Evolutionary conservation across 2,888 invertebrate genomes (phyloP).

Genomic region (Orthonevra nobilis): DNA sequence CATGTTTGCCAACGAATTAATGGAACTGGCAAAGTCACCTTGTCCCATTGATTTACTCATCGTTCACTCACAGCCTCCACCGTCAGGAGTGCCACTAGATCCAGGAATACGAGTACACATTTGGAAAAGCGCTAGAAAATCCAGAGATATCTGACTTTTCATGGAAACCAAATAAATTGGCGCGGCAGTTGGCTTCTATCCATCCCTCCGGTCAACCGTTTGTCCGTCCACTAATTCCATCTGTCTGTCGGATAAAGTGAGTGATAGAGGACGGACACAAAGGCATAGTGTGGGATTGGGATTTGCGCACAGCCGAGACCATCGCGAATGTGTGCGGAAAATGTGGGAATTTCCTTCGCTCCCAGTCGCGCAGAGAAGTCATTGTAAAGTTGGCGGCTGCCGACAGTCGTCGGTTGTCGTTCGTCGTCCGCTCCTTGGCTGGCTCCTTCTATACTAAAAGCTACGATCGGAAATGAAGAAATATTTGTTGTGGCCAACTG

Average conservation of each 20-base stretch:
- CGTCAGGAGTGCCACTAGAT: constrained; percentile 19
- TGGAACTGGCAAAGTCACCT: constrained; percentile 56
- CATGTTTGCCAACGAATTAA: too few relatives aligned
- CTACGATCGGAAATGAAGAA: constrained; percentile 62
- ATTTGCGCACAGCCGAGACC: constrained; percentile 48
- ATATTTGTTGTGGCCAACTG: constrained; percentile 64
- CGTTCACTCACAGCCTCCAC: constrained; percentile 37
- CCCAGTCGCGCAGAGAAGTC: constrained; percentile 31
- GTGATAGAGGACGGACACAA: constrained; percentile 48
- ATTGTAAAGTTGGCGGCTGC: neutral
- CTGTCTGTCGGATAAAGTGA: constrained; percentile 38
- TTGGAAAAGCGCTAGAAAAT: constrained; percentile 51
- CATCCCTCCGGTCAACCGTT: too few relatives aligned
- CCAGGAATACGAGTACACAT: constrained; percentile 1
- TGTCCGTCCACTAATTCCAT: constrained; percentile 55
- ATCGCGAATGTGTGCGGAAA: constrained; percentile 53
- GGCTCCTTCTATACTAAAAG: too few relatives aligned
- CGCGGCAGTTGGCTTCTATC: constrained; percentile 65
- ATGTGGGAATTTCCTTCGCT: constrained; percentile 66
- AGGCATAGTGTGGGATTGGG: constrained; percentile 48
- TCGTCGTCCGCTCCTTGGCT: constrained; percentile 38
- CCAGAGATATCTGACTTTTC: constrained; percentile 34
- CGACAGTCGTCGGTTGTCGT: constrained; percentile 19
- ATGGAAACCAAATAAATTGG: constrained; percentile 46
- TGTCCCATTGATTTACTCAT: constrained; percentile 67